Evolutionary conservation across 2,797 vertebrate species (phyloP), one percentile per base, ranked within the genome.

Genomic region (Cephalopachus bancanus): DNA sequence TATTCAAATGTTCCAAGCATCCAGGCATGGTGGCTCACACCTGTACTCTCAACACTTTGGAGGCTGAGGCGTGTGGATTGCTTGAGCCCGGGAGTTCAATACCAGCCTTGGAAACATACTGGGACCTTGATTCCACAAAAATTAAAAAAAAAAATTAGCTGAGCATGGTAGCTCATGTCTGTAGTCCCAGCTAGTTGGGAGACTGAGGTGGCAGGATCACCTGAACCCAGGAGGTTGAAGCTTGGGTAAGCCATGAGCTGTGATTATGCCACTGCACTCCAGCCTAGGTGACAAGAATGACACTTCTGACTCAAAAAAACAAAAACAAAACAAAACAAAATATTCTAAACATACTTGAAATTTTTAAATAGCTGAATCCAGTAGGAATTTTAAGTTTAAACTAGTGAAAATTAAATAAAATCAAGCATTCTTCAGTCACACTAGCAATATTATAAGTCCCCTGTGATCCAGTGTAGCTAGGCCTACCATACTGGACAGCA

Each of bases 391-490:
- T 64, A 65, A 91, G 30, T 37, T 57, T 91, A 89, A 94, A 85
- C 75, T 49, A 94, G 90, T 65, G 33, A 96, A 88, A 92, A 69
- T 19, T 33, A 79, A 78, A 57, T 78, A 62, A 79, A 95, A 79
- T 64, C 57, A 72, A 76, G 7, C 65, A 64, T 78, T 94, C 26
- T 37, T 91, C 15, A 76, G 24, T 79, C 17, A 94, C 8, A 37
- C 3, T 62, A 67, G 51, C 37, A 83, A 55, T 44, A 59, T 80
- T 75, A 79, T 69, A 81, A 91, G 44, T 44, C 28, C 20, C 84
- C 20, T 33, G 0, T 78, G 49, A 76, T 62, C 53, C 79, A 72
- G 0, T 60, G 7, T n/a, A 17, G 33, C 3, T 53, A 44, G 33
- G 22, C 7, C 33, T 75, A 33, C 44, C 30, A 6, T 44, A 55